Conservation (phyloP, 1,140 invertebrate species). For the Leptopilina boulardi region DNA sequence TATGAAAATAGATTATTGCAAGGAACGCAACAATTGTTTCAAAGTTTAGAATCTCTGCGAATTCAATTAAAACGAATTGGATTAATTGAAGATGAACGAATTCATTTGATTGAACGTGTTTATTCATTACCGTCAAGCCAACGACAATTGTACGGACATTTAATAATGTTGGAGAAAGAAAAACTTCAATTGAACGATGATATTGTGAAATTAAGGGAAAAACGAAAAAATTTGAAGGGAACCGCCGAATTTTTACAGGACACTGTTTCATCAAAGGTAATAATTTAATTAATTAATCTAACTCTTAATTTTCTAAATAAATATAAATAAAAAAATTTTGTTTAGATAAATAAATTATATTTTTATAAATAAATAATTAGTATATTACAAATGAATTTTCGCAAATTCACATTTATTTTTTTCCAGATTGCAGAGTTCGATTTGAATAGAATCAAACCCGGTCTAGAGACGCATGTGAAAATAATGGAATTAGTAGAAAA, state of each 20-base stretch:
- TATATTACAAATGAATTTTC: not conserved
- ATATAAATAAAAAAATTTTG: not conserved
- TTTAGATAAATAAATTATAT: no score
- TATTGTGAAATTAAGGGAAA: not conserved
- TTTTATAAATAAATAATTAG: no score
- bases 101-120: conserved; percentile 24
- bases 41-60: conserved; percentile 3
- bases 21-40: conserved; percentile 22
- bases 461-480: conserved; percentile 29
- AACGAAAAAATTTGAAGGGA: conserved; percentile 1
- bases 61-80: conserved; percentile 31
- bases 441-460: conserved; percentile 35
- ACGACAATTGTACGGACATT: not conserved
- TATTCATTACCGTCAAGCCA: conserved; percentile 17
- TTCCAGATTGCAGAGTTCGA: conserved; percentile 38
- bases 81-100: conserved; percentile 25
- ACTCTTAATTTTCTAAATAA: no score
- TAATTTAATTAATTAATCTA: not conserved
- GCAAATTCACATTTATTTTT: not conserved
- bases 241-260: conserved; percentile 8
- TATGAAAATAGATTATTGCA: conserved; percentile 6
- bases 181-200: not conserved
- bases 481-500: conserved; percentile 37
- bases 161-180: conserved; percentile 12
- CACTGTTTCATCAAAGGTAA: not conserved